Conservation (phyloP, 2,113 vertebrate genomes). For the Tylochromis polylepis region DNA sequence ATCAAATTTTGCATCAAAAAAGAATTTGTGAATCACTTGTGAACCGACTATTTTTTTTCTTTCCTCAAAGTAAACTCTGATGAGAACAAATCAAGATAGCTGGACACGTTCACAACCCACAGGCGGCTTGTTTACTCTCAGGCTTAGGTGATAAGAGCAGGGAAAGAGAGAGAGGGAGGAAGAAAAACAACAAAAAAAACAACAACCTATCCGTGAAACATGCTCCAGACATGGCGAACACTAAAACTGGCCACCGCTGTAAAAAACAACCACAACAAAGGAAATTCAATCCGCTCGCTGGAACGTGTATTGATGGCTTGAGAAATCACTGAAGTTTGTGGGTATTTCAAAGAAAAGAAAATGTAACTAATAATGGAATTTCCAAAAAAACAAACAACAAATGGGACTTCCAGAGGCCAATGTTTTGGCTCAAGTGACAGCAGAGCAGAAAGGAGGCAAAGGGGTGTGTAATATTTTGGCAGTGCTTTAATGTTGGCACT, state of each 20-base stretch:
- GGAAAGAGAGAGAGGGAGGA: not conserved
- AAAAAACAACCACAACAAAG: conserved; percentile 58
- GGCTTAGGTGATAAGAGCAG: conserved; percentile 39
- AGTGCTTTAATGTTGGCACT: conserved; percentile 39
- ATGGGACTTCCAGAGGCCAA: not conserved
- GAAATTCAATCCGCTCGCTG: conserved; percentile 17
- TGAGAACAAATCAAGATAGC: conserved; percentile 36
- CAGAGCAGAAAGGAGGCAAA: conserved; percentile 13
- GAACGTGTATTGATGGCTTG: not conserved
- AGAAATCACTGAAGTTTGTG: not conserved
- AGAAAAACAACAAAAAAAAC: not conserved
- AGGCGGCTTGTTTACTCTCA: conserved; percentile 46
- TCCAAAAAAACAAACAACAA: not conserved
- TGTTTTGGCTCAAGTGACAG: conserved; percentile 20
- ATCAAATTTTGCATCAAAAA: not conserved
- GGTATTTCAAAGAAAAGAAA: not conserved
- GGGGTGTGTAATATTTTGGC: conserved; percentile 38
- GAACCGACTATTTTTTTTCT: rapidly evolving
- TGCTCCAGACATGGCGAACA: not conserved
- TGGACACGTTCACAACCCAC: not conserved
- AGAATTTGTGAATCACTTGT: not conserved
- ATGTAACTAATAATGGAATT: not conserved
- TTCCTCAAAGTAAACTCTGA: conserved; percentile 22
- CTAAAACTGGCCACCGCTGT: conserved; percentile 2
- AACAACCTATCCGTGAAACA: conserved; percentile 9